Base-by-base conservation (phyloP, 1,140 invertebrate species). In the Penaeus chinensis region DNA sequence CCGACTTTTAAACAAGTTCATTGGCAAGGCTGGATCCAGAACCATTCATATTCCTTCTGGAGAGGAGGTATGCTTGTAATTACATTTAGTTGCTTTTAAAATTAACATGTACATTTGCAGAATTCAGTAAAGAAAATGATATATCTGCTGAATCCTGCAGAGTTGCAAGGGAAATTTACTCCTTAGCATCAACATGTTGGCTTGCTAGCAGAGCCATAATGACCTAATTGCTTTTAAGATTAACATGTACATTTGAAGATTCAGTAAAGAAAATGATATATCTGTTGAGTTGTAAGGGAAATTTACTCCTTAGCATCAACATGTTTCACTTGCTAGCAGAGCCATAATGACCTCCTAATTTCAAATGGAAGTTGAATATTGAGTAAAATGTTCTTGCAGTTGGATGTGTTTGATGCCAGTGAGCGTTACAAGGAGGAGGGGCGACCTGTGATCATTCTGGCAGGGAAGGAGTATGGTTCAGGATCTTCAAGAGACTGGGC, bases 401-500 rank as follows among this genome's bases (percentile, higher is more conserved):
- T 99, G 95, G 98, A 99, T 91, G 94, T 99, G 60, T 99, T 96
- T 93, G 98, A 99, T 93, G 98, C 97, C n/a, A 97, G 98, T 10
- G 95, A 98, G 91, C 94, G 95, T 90, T 99, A 97, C 91, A 93
- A 91, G 71, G 92, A 93, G 69, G 96, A 89, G 47, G 86, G 84
- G 1, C 94, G 94, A 0, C 94, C 95, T 0, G 92, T 99, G 18
- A 96, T 99, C 32, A 94, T 98, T 19, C 93, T 99, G 8, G 98
- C 97, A 71, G 99, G 99, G 0, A 99, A 99, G 93, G 98, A 99
- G 92, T 99, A 99, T 91, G 99, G 99, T 1, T 97, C 96, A 13
- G 98, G 98, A 10, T 99, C 98, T 0, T 98, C 97, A 10, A 93
- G 99, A 82, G 98, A 99, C 94, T 98, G 99, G 98, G 98, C 98